A percentile compares a stretch with the other conserved stretches of the same genome.
Conservation (phyloP, 2,888 invertebrate genomes). For the Chaitophorus viminalis region DNA sequence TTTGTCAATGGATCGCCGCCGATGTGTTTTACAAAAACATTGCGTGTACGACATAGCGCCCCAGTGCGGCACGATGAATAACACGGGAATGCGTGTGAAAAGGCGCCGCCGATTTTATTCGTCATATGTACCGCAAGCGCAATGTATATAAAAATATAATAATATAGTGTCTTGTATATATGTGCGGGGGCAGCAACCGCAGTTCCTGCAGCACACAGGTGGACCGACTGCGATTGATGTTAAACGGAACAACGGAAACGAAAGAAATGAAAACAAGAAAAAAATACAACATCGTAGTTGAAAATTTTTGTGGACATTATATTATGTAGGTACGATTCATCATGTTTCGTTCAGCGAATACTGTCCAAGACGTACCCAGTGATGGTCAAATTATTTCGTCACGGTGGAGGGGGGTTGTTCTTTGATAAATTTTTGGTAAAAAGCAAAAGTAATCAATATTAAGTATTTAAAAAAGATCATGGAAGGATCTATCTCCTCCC, state of each 20-base stretch:
- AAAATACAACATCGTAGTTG: too few species aligned
- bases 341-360: not conserved
- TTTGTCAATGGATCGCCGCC: constrained; percentile 29
- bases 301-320: too few species aligned
- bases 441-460: too few species aligned
- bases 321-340: too few species aligned
- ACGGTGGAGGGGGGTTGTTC: too few species aligned
- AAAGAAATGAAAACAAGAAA: not conserved
- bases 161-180: not conserved
- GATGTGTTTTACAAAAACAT: constrained; percentile 40
- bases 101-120: not conserved
- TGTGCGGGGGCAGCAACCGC: not conserved
- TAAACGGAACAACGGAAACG: not conserved
- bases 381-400: too few species aligned
- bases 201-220: not conserved
- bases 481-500: too few species aligned
- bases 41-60: constrained; percentile 8
- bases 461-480: too few species aligned
- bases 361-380: too few species aligned
- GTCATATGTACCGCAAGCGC: not conserved
- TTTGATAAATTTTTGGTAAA: too few species aligned
- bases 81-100: not conserved
- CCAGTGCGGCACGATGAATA: not conserved
- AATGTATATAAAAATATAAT: not conserved
- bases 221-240: not conserved